These are phyloP conservation scores for Turnix velox DNA, from an alignment of 2,113 vertebrate species.

Conservation along the genomic window DNA sequence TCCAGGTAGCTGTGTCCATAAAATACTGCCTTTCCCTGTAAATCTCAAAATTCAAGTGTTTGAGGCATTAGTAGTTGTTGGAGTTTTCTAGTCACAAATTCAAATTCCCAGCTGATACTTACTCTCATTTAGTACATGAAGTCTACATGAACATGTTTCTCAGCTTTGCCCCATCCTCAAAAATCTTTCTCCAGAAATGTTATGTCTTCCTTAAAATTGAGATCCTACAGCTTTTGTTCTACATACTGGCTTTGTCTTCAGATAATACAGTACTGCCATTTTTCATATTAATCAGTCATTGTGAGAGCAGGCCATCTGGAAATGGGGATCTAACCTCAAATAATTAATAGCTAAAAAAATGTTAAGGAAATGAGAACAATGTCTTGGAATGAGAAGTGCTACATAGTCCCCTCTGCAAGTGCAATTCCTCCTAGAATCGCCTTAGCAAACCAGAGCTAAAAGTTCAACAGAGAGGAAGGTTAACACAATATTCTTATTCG, in stretches of 20 bases:
- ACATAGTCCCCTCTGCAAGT: background rate
- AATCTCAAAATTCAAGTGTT: background rate
- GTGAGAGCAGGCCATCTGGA: background rate
- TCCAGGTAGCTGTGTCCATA: background rate
- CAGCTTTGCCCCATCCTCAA: background rate
- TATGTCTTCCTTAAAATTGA: background rate
- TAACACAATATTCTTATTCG: background rate
- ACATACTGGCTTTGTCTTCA: background rate
- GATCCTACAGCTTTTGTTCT: background rate
- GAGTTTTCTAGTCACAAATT: background rate
- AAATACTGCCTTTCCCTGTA: background rate
- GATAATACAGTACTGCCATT: background rate
- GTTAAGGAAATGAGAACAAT: background rate
- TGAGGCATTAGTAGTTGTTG: background rate
- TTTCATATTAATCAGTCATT: background rate
- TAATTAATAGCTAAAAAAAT: background rate
- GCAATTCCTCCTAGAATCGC: background rate
- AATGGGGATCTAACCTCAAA: background rate
- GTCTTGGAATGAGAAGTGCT: background rate
- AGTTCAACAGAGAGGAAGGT: background rate
- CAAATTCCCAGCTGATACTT: background rate
- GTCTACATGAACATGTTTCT: background rate
- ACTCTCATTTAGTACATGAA: background rate
- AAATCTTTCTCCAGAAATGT: background rate
- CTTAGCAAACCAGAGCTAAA: background rate